These are phyloP conservation scores for Yponomeuta malinellus DNA, from an alignment of 2,888 invertebrate species.

Conservation along the genomic window DNA sequence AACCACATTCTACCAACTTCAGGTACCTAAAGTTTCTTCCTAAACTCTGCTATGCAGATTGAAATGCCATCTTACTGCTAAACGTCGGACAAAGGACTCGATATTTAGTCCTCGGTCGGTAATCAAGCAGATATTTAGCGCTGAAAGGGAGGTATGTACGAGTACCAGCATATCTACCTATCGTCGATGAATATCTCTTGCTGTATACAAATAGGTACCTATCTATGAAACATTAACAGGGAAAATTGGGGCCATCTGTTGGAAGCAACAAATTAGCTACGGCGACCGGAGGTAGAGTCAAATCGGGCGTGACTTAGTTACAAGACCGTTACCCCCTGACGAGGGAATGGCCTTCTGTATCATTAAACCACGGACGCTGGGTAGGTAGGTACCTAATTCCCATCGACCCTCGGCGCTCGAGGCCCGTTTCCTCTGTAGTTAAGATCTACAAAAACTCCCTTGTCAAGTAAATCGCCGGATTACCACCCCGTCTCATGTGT, in stretches of 20 bases:
- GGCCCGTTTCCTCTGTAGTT: not conserved
- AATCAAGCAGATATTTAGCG: too few relatives aligned
- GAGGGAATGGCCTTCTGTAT: constrained; percentile 11
- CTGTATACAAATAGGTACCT: not conserved
- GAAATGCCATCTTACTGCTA: not conserved
- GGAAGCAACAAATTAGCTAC: not conserved
- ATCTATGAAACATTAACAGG: not conserved
- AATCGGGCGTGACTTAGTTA: constrained; percentile 1
- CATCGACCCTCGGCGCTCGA: constrained; percentile 4
- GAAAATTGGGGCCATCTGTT: not conserved
- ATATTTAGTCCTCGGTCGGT: not conserved
- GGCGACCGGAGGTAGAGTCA: not conserved
- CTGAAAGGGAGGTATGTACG: too few relatives aligned
- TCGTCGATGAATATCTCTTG: too few relatives aligned
- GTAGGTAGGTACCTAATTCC: not conserved
- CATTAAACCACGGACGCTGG: constrained; percentile 14
- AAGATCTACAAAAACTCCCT: constrained; percentile 15
- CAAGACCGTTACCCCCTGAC: not conserved
- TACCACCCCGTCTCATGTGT: constrained; percentile 18
- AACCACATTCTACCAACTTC: not conserved
- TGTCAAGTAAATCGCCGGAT: constrained; percentile 21
- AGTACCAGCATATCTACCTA: too few relatives aligned
- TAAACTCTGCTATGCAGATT: not conserved
- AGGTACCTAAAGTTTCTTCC: not conserved
- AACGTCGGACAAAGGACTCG: not conserved